phyloP scores from a whole-genome alignment of 2,797 vertebrate genomes.

The Mico argentatus region DNA sequence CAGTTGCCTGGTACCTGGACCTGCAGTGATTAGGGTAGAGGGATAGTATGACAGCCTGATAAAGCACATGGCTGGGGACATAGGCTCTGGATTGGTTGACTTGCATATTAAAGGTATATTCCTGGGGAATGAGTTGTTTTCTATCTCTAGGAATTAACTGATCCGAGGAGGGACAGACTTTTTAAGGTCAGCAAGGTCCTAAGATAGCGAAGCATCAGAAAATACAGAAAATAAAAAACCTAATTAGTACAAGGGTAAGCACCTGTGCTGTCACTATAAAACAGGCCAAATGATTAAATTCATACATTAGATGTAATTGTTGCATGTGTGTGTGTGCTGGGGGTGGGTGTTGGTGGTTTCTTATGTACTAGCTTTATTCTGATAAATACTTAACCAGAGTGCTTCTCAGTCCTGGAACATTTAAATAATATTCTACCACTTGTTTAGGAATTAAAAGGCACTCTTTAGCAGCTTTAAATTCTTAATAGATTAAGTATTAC shows the following conservation, averaged over 20 bases:
- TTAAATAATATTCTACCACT: not conserved
- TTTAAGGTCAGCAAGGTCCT: not conserved
- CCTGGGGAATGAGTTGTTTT: not conserved
- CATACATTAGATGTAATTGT: not conserved
- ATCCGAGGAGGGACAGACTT: not conserved
- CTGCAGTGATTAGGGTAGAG: not conserved
- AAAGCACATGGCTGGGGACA: not conserved
- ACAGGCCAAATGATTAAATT: slow-evolving; percentile 7
- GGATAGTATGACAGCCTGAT: not conserved
- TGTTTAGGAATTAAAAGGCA: not conserved
- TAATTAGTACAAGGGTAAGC: not conserved
- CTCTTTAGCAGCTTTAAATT: not conserved
- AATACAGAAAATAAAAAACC: not conserved
- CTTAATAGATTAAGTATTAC: not conserved
- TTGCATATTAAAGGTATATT: not conserved
- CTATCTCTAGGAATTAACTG: not conserved
- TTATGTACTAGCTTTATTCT: not conserved
- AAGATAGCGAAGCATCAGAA: not conserved
- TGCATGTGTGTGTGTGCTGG: not conserved
- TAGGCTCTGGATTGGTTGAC: not conserved
- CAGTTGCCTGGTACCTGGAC: not conserved
- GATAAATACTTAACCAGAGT: not conserved
- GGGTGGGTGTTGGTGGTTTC: not conserved
- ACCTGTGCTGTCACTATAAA: not conserved
- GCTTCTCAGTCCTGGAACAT: not conserved